These are phyloP conservation scores for Saxidomus purpurata DNA, from an alignment of 1,140 invertebrate species.

Conservation along the genomic window DNA sequence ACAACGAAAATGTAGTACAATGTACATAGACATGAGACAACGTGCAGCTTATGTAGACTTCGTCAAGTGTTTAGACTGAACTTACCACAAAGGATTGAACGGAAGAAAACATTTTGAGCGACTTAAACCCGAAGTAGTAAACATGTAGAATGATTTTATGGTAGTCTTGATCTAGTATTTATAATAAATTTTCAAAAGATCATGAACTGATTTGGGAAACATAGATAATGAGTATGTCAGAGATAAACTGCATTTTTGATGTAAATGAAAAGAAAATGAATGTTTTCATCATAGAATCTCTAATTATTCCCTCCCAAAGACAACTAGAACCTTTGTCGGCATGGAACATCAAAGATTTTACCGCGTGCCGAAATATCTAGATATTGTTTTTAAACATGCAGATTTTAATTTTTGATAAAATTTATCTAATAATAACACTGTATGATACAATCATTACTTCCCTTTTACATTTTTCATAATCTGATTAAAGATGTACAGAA, in stretches of 20 bases:
- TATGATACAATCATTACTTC: conserved; percentile 40
- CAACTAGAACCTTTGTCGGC: conserved; percentile 42
- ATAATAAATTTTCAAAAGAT: background rate
- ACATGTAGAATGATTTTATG: background rate
- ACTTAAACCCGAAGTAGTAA: background rate
- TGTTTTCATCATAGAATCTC: conserved; percentile 38
- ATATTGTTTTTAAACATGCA: conserved; percentile 22
- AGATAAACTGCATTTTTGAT: background rate
- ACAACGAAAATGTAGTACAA: no score
- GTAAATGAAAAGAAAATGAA: conserved; percentile 43
- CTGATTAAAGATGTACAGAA: conserved; percentile 23
- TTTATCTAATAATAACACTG: conserved; percentile 47
- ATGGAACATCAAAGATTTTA: background rate
- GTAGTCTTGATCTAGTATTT: background rate
- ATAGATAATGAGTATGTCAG: conserved; percentile 9
- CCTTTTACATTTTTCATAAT: conserved; percentile 36
- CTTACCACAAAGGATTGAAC: conserved; percentile 6
- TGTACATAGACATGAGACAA: no score
- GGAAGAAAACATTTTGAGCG: background rate
- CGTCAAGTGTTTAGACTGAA: background rate
- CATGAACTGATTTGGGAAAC: background rate
- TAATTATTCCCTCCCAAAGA: conserved; percentile 33
- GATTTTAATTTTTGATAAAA: conserved; percentile 52
- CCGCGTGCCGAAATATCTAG: conserved; percentile 15
- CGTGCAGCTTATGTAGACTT: no score